These are phyloP conservation scores for Coracias cyanogaster DNA, from an alignment of 2,797 vertebrate species.

Conservation along the genomic window DNA sequence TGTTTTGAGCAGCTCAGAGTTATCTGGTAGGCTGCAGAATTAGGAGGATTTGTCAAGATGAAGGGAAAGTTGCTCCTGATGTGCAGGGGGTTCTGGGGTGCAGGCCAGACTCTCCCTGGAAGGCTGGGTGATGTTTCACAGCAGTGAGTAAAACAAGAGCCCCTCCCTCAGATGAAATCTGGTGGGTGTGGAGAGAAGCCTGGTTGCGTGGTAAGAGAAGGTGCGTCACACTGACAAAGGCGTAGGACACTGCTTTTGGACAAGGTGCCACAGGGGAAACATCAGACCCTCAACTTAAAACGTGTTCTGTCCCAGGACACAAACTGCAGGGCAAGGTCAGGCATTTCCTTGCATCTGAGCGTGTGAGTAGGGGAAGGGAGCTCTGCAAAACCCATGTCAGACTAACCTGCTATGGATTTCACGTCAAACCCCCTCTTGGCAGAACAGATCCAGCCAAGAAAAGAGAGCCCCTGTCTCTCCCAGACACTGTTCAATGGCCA, in stretches of 20 bases:
- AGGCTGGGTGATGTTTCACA: not conserved
- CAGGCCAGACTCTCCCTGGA: not conserved
- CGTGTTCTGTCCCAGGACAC: not conserved
- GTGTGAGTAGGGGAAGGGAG: not conserved
- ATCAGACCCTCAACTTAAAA: not conserved
- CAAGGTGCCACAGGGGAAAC: not conserved
- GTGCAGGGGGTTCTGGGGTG: not conserved
- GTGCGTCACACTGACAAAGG: not conserved
- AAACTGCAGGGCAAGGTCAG: not conserved
- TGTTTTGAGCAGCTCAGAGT: not conserved
- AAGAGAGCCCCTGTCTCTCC: not conserved
- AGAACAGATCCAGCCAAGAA: not conserved
- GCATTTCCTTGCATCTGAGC: not conserved
- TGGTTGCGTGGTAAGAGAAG: fast-evolving
- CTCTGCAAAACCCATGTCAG: not conserved
- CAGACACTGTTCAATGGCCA: not conserved
- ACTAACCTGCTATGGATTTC: not conserved
- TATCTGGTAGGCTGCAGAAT: not conserved
- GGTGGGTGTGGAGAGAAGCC: not conserved
- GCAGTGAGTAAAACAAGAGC: not conserved
- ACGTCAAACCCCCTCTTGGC: not conserved
- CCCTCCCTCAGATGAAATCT: not conserved
- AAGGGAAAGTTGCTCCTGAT: not conserved
- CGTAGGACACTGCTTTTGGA: not conserved
- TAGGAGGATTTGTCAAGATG: conserved; percentile 14